phyloP scores from a whole-genome alignment of 2,888 invertebrate species.

The Operophtera brumata region DNA sequence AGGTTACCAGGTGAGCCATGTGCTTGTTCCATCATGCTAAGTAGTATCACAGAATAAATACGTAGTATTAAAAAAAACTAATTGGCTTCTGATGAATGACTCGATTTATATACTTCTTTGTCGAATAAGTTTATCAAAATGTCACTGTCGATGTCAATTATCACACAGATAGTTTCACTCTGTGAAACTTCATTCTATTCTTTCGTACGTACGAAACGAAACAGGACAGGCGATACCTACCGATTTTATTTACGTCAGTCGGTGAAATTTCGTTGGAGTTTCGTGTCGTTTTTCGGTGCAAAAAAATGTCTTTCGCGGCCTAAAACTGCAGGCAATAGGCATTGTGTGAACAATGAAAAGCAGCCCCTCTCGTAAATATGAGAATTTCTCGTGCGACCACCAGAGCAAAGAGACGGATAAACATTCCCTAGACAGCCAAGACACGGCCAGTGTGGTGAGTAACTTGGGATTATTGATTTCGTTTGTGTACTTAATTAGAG shows the following conservation, averaged over 20 bases:
- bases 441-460: slow-evolving; percentile 78
- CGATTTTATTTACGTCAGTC: slow-evolving; percentile 35
- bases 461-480: slow-evolving; percentile 37
- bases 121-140: no score
- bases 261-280: slow-evolving; percentile 54
- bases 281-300: slow-evolving; percentile 58
- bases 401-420: slow-evolving; percentile 75
- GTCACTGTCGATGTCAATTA: no score
- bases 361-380: slow-evolving; percentile 77
- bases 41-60: no score
- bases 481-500: slow-evolving; percentile 29
- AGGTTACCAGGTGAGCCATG: no score
- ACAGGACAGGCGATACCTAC: no score
- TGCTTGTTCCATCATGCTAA: no score
- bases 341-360: slow-evolving; percentile 76
- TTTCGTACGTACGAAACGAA: no score
- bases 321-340: slow-evolving; percentile 58
- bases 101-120: no score
- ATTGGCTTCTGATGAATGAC: no score
- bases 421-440: slow-evolving; percentile 76
- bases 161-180: no score
- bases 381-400: slow-evolving; percentile 71
- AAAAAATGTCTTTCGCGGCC: slow-evolving; percentile 70
- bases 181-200: not conserved
- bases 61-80: no score